A percentile compares a stretch with the other conserved stretches of the same genome.
Conservation (phyloP, 2,888 invertebrate species). For the Andrena bucephala region DNA sequence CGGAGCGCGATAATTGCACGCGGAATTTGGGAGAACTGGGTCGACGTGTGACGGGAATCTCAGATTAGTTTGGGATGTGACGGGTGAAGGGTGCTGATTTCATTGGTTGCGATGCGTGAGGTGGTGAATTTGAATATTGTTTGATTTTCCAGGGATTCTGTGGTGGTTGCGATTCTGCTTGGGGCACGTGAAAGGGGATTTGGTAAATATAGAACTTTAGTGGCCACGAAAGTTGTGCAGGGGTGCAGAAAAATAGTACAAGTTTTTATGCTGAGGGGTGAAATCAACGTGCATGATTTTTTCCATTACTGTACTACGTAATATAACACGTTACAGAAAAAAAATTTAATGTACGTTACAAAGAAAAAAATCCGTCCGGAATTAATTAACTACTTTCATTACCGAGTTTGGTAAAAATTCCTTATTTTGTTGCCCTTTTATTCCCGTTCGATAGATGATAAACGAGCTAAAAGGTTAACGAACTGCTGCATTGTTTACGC, state of each 20-base stretch:
- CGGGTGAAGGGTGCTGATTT: not conserved
- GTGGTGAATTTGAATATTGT: not conserved
- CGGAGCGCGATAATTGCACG: slow-evolving; percentile 30
- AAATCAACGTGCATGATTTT: not conserved
- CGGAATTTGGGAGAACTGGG: slow-evolving; percentile 14
- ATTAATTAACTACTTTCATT: no score
- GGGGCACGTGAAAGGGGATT: no score
- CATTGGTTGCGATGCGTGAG: not conserved
- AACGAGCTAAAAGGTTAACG: slow-evolving; percentile 31
- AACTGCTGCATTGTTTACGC: slow-evolving; percentile 44
- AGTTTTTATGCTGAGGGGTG: not conserved
- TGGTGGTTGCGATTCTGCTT: no score
- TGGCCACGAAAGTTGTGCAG: not conserved
- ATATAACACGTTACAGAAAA: no score
- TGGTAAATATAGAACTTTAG: not conserved
- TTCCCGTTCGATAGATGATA: not conserved
- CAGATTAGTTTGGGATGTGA: slow-evolving; percentile 7
- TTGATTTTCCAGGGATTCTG: not conserved
- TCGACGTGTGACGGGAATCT: not conserved
- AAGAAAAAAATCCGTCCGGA: no score
- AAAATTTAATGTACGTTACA: no score
- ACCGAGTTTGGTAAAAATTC: not conserved
- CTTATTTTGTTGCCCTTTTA: not conserved
- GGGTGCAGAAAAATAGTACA: not conserved
- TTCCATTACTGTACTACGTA: no score